These are phyloP conservation scores for Pseudococcus jackbeardsleyi DNA, from an alignment of 2,888 invertebrate genomes.

Conservation along the genomic window DNA sequence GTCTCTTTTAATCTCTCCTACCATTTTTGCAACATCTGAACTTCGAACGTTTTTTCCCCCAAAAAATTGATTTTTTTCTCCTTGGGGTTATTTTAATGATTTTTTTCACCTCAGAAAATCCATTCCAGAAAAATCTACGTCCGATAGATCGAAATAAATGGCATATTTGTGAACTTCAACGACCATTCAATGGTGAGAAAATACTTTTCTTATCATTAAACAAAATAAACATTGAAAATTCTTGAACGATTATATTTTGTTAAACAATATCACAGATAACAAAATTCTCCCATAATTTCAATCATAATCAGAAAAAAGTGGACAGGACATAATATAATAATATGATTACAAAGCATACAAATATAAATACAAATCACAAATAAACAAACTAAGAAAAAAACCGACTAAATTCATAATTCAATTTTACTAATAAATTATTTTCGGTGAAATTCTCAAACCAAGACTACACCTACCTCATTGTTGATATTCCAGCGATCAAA, in stretches of 20 bases:
- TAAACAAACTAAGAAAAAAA: not conserved
- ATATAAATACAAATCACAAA: not conserved
- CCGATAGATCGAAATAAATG: too few species aligned
- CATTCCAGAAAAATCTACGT: too few species aligned
- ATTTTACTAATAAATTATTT: not conserved
- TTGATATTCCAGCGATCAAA: not conserved
- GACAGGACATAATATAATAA: not conserved
- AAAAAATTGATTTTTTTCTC: too few species aligned
- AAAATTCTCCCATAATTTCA: not conserved
- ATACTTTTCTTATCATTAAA: not conserved
- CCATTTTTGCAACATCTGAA: too few species aligned
- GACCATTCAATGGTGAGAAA: too few species aligned
- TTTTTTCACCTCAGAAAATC: too few species aligned
- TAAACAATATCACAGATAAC: constrained; percentile 44
- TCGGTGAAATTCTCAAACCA: not conserved
- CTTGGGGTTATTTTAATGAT: too few species aligned
- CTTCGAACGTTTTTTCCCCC: too few species aligned
- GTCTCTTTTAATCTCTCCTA: too few species aligned
- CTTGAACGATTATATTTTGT: constrained; percentile 16
- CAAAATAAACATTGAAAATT: not conserved
- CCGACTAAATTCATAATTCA: not conserved
- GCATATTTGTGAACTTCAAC: too few species aligned
- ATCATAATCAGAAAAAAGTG: not conserved
- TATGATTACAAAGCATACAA: not conserved
- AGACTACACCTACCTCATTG: not conserved